phyloP scores from a whole-genome alignment of 2,113 vertebrate species.

The Microtus richardsoni region DNA sequence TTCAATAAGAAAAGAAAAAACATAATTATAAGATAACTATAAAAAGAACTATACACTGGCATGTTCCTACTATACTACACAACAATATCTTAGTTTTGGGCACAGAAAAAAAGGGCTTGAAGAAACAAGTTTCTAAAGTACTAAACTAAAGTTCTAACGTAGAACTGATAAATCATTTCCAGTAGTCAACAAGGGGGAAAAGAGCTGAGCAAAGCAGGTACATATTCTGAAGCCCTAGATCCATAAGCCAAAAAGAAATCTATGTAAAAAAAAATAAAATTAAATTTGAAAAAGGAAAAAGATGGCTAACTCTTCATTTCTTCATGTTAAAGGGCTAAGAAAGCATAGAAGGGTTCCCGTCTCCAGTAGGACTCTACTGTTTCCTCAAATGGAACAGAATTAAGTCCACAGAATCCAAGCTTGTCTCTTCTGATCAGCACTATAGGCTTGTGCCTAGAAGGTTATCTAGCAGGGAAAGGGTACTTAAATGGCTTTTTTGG shows the following conservation, averaged over 20 bases:
- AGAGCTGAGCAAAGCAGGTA: not conserved
- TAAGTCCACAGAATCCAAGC: not conserved
- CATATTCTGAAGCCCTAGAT: not conserved
- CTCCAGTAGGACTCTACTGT: not conserved
- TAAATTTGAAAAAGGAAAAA: not conserved
- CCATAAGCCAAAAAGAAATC: not conserved
- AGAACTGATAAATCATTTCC: not conserved
- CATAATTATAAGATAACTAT: not conserved
- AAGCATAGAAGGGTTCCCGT: not conserved
- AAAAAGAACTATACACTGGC: not conserved
- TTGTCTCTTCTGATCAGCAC: not conserved
- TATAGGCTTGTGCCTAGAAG: not conserved
- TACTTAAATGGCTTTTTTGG: not conserved
- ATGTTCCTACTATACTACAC: not conserved
- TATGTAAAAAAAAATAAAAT: not conserved
- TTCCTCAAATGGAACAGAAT: not conserved
- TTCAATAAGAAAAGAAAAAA: conserved; percentile 56
- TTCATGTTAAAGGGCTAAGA: conserved; percentile 1
- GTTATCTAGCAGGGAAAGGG: not conserved
- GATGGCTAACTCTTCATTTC: not conserved
- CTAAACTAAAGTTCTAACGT: not conserved
- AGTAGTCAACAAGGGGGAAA: not conserved
- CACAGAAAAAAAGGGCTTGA: not conserved
- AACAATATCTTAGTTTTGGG: not conserved
- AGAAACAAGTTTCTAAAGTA: not conserved